Base-by-base conservation (phyloP, 2,888 invertebrate genomes). In the Orthonevra nobilis region DNA sequence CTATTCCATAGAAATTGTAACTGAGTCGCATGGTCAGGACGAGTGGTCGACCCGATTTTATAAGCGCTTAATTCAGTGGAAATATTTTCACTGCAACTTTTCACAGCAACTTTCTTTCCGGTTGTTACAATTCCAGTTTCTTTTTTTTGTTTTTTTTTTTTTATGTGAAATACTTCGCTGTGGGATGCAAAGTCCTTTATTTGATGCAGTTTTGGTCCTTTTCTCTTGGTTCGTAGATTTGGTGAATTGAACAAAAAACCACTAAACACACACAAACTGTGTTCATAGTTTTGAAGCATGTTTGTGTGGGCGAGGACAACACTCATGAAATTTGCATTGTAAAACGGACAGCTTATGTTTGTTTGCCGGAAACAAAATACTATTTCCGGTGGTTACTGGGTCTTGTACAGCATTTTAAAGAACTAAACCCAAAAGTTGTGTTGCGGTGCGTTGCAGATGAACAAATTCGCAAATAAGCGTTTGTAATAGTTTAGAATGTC, bases 1-100 rank as follows among this genome's bases (percentile, higher is more conserved):
- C n/a, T n/a, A n/a, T n/a, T n/a, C n/a, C n/a, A n/a, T n/a, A n/a
- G n/a, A n/a, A n/a, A n/a, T n/a, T n/a, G n/a, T n/a, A n/a, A n/a
- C n/a, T n/a, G n/a, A n/a, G n/a, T n/a, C n/a, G n/a, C n/a, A n/a
- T n/a, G 64, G 40, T 42, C 48, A 38, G 34, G 42, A 52, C 23
- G 28, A 28, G 1, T 12, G 26, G 26, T 14, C 34, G 38, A 69
- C 52, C 17, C 63, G 32, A n/a, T 26, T 42, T 72, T 64, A 48
- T 48, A 48, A 73, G 56, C 28, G 50, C 56, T 75, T 75, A 75
- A 70, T 70, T 75, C 58, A 63, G 48, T 63, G 69, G 58, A 70
- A 70, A 70, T 70, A 75, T 56, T 70, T 70, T 44, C 28, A 44
- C 10, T 48, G 42, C 42, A 63, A 69, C 56, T 63, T 66, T 73